A percentile compares a stretch with the other conserved stretches of the same genome.
Conservation (phyloP, 1,140 invertebrate genomes). For the Diorhabda carinulata region DNA sequence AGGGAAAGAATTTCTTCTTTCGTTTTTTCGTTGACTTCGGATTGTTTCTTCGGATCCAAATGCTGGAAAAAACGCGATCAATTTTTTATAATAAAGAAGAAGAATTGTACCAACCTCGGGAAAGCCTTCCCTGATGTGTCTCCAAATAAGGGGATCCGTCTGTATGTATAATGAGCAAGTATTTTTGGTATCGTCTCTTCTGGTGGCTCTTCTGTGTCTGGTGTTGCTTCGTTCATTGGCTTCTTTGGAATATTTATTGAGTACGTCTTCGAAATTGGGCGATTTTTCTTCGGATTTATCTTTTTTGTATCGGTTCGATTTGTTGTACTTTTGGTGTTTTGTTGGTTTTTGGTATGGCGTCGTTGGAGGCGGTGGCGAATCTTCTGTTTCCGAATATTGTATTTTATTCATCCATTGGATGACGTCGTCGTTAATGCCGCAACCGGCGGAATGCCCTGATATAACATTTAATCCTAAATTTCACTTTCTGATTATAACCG, state of each 20-base stretch:
- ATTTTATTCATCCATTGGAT: constrained; percentile 89
- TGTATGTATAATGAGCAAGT: constrained; percentile 95
- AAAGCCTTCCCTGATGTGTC: constrained; percentile 74
- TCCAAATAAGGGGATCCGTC: constrained; percentile 96
- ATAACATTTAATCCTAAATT: not conserved
- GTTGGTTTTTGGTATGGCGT: constrained; percentile 10
- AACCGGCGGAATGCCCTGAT: constrained; percentile 69
- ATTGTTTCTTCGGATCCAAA: constrained; percentile 57
- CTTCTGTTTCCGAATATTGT: constrained; percentile 80
- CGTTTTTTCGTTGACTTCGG: constrained; percentile 75
- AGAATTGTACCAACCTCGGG: constrained; percentile 56
- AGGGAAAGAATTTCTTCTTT: constrained; percentile 95
- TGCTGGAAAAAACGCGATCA: constrained; percentile 50
- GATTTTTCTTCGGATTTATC: constrained; percentile 28
- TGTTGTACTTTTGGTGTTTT: constrained; percentile 18
- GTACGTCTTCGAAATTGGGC: constrained; percentile 43
- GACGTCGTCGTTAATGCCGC: constrained; percentile 81
- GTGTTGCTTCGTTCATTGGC: constrained; percentile 57
- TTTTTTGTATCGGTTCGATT: not conserved
- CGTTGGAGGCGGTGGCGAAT: constrained; percentile 43
- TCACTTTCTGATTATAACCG: no score
- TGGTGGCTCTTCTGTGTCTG: constrained; percentile 41
- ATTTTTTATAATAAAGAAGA: constrained; percentile 6
- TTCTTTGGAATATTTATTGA: constrained; percentile 62
- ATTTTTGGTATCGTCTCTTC: constrained; percentile 66